These are phyloP conservation scores for Manis pentadactyla DNA, from an alignment of 2,797 vertebrate species.

Conservation along the genomic window DNA sequence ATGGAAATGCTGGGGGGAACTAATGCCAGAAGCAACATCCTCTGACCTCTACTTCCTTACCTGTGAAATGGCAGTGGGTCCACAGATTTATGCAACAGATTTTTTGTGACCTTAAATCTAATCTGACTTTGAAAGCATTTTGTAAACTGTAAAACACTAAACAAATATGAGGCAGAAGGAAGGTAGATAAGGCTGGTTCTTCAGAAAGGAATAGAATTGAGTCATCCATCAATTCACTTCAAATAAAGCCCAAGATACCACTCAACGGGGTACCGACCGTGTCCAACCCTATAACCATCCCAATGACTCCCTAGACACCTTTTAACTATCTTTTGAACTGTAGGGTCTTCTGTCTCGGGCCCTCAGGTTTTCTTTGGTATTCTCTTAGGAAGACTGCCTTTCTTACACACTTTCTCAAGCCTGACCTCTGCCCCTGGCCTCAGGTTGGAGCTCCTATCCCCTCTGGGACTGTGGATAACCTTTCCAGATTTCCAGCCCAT, in stretches of 20 bases:
- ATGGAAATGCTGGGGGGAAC: not conserved
- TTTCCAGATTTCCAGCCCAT: constrained; percentile 42
- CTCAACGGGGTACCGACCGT: not conserved
- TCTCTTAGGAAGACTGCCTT: constrained; percentile 17
- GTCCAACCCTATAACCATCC: not conserved
- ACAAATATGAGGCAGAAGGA: not conserved
- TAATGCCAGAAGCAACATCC: not conserved
- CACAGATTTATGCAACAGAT: not conserved
- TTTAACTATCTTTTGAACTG: not conserved
- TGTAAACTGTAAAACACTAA: not conserved
- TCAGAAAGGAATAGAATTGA: not conserved
- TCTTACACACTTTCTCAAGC: not conserved
- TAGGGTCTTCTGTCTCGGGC: not conserved
- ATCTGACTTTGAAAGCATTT: constrained; percentile 7
- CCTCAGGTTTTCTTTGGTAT: not conserved
- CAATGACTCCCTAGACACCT: constrained; percentile 2
- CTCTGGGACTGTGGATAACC: not conserved
- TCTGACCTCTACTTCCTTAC: not conserved
- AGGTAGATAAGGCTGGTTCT: not conserved
- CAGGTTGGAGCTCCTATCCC: not conserved
- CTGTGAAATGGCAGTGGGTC: not conserved
- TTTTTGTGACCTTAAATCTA: not conserved
- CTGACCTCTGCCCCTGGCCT: constrained; percentile 14
- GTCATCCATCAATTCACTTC: constrained; percentile 13
- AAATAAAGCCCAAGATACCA: constrained; percentile 26